A percentile compares a stretch with the other conserved stretches of the same genome.
Conservation (phyloP, 2,888 invertebrate species). For the Lepetodrilus schrolli region DNA sequence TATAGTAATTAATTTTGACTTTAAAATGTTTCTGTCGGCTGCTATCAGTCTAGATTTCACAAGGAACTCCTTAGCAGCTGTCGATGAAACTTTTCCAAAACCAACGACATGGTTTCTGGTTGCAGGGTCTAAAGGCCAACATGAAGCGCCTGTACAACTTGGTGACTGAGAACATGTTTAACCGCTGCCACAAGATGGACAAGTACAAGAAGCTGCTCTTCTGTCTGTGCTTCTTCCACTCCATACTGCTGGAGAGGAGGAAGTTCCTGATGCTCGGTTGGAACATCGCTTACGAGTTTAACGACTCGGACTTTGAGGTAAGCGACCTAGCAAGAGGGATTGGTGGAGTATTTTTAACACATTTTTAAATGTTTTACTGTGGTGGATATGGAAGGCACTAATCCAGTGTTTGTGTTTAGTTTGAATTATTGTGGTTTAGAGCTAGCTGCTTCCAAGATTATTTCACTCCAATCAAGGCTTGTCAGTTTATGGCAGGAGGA, state of each 20-base stretch:
- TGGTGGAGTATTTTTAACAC: neutral
- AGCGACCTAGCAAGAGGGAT: conserved; percentile 3
- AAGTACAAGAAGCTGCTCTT: conserved; percentile 85
- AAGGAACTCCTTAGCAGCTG: too few relatives aligned
- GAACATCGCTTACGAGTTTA: conserved; percentile 92
- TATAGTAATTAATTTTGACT: too few relatives aligned
- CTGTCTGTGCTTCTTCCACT: conserved; percentile 89
- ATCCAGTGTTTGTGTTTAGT: too few relatives aligned
- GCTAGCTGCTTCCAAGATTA: too few relatives aligned
- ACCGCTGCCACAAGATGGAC: conserved; percentile 80
- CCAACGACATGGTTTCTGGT: too few relatives aligned
- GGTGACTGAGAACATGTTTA: conserved; percentile 86
- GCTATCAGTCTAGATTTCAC: too few relatives aligned
- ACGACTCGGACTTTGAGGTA: conserved; percentile 92
- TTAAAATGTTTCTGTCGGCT: too few relatives aligned
- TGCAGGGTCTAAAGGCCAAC: conserved; percentile 88
- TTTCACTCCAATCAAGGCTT: too few relatives aligned
- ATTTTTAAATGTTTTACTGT: neutral
- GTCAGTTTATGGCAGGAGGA: too few relatives aligned
- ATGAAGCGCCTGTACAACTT: conserved; percentile 88
- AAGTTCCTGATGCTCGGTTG: conserved; percentile 92
- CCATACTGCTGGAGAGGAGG: conserved; percentile 87
- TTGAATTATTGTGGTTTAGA: too few relatives aligned
- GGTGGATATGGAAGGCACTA: too few relatives aligned
- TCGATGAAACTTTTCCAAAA: too few relatives aligned